Evolutionary conservation across 2,888 invertebrate genomes (phyloP).

Genomic region (Lacanobia oleracea): DNA sequence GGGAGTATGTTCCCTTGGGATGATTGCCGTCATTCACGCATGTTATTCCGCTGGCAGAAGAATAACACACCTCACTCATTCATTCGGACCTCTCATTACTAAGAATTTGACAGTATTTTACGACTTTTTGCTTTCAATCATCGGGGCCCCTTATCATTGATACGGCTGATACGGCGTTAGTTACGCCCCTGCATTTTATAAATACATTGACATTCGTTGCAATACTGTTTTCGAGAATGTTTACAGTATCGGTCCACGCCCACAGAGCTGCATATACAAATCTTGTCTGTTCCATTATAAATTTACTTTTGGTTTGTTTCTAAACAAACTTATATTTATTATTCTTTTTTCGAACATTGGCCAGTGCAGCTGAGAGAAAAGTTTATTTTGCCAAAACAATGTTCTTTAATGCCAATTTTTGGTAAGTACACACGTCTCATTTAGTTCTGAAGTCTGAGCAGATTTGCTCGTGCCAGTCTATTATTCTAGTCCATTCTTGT

Average conservation of each 20-base stretch:
- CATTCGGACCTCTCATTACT: no score
- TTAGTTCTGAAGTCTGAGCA: constrained; percentile 6
- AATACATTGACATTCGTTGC: constrained; percentile 46
- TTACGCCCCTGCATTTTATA: constrained; percentile 41
- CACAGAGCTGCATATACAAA: constrained; percentile 47
- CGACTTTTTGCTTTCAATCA: no score
- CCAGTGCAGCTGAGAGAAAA: constrained; percentile 20
- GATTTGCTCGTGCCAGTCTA: constrained; percentile 4
- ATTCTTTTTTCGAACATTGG: constrained; percentile 19
- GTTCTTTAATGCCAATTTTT: background rate
- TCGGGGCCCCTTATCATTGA: no score
- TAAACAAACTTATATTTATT: constrained; percentile 25
- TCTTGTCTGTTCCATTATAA: constrained; percentile 28
- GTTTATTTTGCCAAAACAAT: constrained; percentile 24
- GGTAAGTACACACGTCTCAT: background rate
- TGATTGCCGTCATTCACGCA: no score
- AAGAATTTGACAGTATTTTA: no score
- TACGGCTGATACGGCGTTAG: no score
- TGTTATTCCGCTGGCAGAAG: no score
- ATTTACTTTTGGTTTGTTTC: constrained; percentile 42
- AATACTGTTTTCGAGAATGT: constrained; percentile 45
- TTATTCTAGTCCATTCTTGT: constrained; percentile 27
- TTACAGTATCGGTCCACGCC: constrained; percentile 48
- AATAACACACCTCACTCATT: no score
- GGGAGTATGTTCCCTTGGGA: no score